Evolutionary conservation across 2,888 invertebrate genomes (phyloP), one percentile per base, ranked within the genome.

Genomic region (Girardia tigrina): DNA sequence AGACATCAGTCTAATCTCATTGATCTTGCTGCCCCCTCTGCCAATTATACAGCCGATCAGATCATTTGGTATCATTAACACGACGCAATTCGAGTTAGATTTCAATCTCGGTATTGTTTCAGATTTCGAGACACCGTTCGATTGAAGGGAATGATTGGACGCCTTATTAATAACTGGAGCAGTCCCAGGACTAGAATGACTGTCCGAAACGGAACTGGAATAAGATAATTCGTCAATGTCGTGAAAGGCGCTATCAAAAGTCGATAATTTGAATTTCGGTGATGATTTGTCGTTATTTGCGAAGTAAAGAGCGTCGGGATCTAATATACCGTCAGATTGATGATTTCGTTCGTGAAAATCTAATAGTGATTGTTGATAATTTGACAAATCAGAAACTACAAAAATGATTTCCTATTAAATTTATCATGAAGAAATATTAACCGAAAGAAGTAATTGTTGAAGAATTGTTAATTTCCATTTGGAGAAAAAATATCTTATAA

Each of bases 41-140:
- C 95, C 95, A 85, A 95, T 95, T 84, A 95, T 93, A 87, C 94
- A 95, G 76, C 95, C 95, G 84, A 95, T 95, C 82, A 95, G 88
- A 85, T 95, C 95, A 85, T 95, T 95, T 79, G 95, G 94, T 81
- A 95, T 94, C 75, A 92, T 93, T 93, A 97, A 23, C 4, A 56
- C 16, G 8, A 36, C 36, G 56, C 4, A 12, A 23, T 23, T 56
- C 4, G 12, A 16, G 16, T 36, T 36, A 12, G 36, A 36, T 36
- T n/a, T n/a, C n/a, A n/a, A n/a, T n/a, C n/a, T n/a, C n/a, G n/a
- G n/a, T n/a, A n/a, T n/a, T n/a, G n/a, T n/a, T n/a, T n/a, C n/a
- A n/a, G n/a, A n/a, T n/a, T n/a, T n/a, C n/a, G n/a, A n/a, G n/a
- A n/a, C n/a, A n/a, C n/a, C n/a, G n/a, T n/a, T n/a, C n/a, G n/a